Evolutionary conservation across 1,140 invertebrate species (phyloP).

Genomic region (Cataglyphis hispanica): DNA sequence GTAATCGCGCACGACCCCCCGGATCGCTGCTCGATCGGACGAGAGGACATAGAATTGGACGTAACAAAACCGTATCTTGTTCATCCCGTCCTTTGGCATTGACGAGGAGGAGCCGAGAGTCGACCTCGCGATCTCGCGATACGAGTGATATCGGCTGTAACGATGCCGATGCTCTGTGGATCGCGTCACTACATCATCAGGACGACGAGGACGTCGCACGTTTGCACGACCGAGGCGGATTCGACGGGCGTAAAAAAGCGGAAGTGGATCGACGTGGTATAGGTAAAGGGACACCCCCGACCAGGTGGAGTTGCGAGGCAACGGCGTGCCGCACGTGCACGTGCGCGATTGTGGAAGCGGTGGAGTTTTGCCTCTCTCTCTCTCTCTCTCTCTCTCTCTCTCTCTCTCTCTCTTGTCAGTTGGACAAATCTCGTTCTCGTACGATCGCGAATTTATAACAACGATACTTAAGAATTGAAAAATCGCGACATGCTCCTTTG

Average conservation of each 20-base stretch:
- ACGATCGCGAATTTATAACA: neutral
- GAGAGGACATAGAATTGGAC: conserved; percentile 48
- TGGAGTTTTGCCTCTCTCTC: neutral
- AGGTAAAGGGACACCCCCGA: conserved; percentile 54
- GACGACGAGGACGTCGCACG: conserved; percentile 40
- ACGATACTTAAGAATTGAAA: neutral
- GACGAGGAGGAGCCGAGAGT: neutral
- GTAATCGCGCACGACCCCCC: conserved; percentile 36
- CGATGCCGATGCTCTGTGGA: conserved; percentile 42
- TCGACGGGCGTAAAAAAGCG: conserved; percentile 37
- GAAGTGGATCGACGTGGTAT: conserved; percentile 63
- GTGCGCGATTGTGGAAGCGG: conserved; percentile 52
- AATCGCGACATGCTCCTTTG: neutral
- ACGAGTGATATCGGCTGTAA: conserved; percentile 25
- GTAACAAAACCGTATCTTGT: conserved; percentile 38
- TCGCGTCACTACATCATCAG: conserved; percentile 33
- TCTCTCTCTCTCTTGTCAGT: neutral
- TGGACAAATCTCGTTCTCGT: neutral
- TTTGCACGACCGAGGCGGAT: conserved; percentile 21
- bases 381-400: too few relatives aligned
- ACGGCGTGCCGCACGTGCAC: conserved; percentile 53
- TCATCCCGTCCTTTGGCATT: too few relatives aligned
- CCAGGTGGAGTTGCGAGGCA: conserved; percentile 38
- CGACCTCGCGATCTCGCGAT: conserved; percentile 23
- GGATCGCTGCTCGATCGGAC: conserved; percentile 10